phyloP scores from a whole-genome alignment of 2,888 invertebrate species.

The Drosophila infuscata region DNA sequence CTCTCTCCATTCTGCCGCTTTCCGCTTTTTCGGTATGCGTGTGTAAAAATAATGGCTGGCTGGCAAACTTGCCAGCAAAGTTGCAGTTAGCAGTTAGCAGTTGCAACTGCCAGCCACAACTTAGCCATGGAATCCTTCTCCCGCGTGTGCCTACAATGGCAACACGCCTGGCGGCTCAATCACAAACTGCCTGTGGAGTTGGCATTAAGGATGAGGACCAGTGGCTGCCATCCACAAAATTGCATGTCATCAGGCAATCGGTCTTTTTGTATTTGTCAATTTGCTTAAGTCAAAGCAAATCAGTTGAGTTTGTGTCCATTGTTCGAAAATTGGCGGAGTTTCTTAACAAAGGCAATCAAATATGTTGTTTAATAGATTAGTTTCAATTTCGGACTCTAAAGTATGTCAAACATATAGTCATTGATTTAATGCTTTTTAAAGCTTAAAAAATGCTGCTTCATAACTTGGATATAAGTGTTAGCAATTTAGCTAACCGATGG shows the following conservation, averaged over 20 bases:
- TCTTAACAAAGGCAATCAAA: not conserved
- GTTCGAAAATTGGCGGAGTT: not conserved
- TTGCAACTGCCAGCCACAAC: conserved; percentile 34
- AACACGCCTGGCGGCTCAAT: conserved; percentile 36
- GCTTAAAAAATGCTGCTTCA: no score
- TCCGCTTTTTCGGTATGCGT: conserved; percentile 11
- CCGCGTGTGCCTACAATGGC: conserved; percentile 35
- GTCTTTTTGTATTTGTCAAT: not conserved
- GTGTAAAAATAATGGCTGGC: conserved; percentile 49
- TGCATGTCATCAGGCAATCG: conserved; percentile 1
- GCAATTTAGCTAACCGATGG: no score
- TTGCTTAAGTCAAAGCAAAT: not conserved
- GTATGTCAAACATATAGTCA: no score
- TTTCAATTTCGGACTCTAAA: not conserved
- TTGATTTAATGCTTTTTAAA: not conserved
- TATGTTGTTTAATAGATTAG: not conserved
- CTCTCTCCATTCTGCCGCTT: no score
- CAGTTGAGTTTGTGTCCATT: not conserved
- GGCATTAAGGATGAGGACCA: not conserved
- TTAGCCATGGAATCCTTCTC: conserved; percentile 43
- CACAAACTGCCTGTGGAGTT: conserved; percentile 1
- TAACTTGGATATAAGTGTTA: no score
- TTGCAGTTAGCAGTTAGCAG: conserved; percentile 53
- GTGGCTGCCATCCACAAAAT: conserved; percentile 18
- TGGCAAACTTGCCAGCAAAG: conserved; percentile 49